Evolutionary conservation across 1,140 invertebrate genomes (phyloP).

Genomic region (Drosophila lowei): DNA sequence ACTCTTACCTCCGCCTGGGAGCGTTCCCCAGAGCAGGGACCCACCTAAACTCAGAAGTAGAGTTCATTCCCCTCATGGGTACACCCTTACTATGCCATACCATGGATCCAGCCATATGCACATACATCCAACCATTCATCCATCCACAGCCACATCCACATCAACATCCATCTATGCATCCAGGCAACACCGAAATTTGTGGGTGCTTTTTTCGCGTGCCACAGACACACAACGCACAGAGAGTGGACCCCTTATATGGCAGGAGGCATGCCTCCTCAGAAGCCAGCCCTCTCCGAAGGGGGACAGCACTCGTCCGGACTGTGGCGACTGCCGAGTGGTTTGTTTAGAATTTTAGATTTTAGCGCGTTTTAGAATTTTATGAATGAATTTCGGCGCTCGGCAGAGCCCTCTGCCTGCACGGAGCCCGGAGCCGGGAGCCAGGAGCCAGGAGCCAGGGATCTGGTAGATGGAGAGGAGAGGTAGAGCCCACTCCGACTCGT

Average conservation of each 20-base stretch:
- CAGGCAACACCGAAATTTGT: conserved; percentile 18
- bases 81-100: not conserved
- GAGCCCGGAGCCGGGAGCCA: not conserved
- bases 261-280: conserved; percentile 15
- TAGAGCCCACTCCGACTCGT: conserved; percentile 18
- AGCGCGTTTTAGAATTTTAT: conserved; percentile 82
- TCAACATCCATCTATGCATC: conserved; percentile 9
- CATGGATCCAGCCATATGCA: too few species aligned
- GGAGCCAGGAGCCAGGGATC: not conserved
- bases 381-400: conserved; percentile 74
- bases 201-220: conserved; percentile 48
- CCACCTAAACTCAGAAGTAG: not conserved
- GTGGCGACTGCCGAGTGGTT: conserved; percentile 43
- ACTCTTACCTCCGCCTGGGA: not conserved
- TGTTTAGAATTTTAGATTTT: conserved; percentile 82
- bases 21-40: not conserved
- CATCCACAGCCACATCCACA: not conserved
- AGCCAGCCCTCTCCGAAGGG: conserved; percentile 2
- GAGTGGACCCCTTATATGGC: conserved; percentile 10
- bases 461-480: not conserved
- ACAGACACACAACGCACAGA: conserved; percentile 17
- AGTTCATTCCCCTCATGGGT: too few species aligned
- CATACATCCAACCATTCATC: not conserved
- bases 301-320: conserved; percentile 15
- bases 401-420: conserved; percentile 9